Conservation (phyloP, 2,888 invertebrate genomes). For the Stenodera caucasica region DNA sequence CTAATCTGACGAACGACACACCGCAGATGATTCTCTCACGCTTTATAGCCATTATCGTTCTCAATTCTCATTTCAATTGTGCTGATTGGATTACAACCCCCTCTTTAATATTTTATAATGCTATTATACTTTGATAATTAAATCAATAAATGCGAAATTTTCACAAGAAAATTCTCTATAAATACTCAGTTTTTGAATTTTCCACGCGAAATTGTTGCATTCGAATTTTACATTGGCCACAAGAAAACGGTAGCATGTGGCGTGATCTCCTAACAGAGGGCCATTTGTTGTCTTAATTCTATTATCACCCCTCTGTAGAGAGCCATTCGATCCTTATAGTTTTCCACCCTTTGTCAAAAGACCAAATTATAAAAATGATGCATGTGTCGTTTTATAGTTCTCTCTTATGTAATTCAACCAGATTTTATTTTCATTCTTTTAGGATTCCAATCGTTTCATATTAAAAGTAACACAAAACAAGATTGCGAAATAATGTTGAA, state of each 20-base stretch:
- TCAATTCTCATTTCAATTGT: slow-evolving; percentile 3
- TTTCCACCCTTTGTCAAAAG: slow-evolving; percentile 25
- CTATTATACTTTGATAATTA: background rate
- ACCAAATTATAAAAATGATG: slow-evolving; percentile 27
- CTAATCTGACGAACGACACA: slow-evolving; percentile 46
- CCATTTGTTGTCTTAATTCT: slow-evolving; percentile 55
- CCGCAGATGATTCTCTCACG: slow-evolving; percentile 50
- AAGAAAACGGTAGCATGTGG: slow-evolving; percentile 45
- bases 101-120: background rate
- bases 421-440: background rate
- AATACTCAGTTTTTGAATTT: background rate
- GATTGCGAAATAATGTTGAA: slow-evolving; percentile 1
- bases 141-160: background rate
- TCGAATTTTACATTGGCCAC: background rate
- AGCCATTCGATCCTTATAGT: slow-evolving; percentile 25
- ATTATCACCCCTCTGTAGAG: slow-evolving; percentile 50
- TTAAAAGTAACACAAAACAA: background rate
- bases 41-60: slow-evolving; percentile 36
- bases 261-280: slow-evolving; percentile 50
- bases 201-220: background rate
- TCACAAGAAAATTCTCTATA: background rate
- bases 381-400: slow-evolving; percentile 15
- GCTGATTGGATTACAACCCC: background rate
- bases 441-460: background rate
- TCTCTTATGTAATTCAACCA: background rate